A percentile compares a stretch with the other conserved stretches of the same genome.
Evolutionary conservation across 2,888 invertebrate species (phyloP).

Genomic region (Cataglyphis altisquamis): DNA sequence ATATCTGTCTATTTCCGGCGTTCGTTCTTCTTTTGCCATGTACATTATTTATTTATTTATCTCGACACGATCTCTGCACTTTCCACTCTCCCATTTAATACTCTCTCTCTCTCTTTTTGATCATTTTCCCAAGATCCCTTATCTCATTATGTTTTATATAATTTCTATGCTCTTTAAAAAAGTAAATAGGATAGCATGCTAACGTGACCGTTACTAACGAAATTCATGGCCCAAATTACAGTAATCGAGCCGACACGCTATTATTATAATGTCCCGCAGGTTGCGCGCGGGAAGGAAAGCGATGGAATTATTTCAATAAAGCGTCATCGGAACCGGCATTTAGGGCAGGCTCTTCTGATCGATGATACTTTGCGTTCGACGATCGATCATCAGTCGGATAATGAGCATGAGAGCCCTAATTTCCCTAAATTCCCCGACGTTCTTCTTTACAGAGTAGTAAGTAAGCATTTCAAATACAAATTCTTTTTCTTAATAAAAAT

Average conservation of each 20-base stretch:
- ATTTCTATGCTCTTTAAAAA: slow-evolving; percentile 3
- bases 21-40: background rate
- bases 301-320: slow-evolving; percentile 73
- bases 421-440: slow-evolving; percentile 47
- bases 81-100: background rate
- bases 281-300: slow-evolving; percentile 6
- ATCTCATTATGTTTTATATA: background rate
- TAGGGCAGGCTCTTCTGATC: slow-evolving; percentile 57
- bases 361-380: slow-evolving; percentile 58
- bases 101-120: background rate
- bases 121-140: background rate
- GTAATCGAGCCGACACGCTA: slow-evolving; percentile 34
- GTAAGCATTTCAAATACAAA: background rate
- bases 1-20: background rate
- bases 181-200: background rate
- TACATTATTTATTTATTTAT: background rate
- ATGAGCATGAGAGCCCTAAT: slow-evolving; percentile 57
- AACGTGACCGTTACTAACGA: background rate
- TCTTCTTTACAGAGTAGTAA: slow-evolving; percentile 44
- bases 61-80: background rate
- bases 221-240: slow-evolving; percentile 16
- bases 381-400: slow-evolving; percentile 31
- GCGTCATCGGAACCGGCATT: slow-evolving; percentile 64
- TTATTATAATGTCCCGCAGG: background rate
- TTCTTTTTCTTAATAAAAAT: background rate